These are phyloP conservation scores for Muscicapa comitata DNA, from an alignment of 2,797 vertebrate species.

Conservation along the genomic window DNA sequence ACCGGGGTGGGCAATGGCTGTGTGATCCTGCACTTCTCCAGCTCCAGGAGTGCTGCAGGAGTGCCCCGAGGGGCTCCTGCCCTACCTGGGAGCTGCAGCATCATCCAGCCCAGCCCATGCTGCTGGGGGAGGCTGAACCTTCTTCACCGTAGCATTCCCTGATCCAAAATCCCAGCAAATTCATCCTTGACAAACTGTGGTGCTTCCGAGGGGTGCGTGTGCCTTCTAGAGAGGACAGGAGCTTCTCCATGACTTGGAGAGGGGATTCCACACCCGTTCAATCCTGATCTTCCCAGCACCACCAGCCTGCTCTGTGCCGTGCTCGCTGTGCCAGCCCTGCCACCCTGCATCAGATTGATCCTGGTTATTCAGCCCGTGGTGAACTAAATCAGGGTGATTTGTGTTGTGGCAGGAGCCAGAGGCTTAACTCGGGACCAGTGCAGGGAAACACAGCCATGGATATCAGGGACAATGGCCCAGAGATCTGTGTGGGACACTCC, in stretches of 20 bases:
- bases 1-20: fast-evolving
- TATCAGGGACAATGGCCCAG: background rate
- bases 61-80: background rate
- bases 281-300: fast-evolving
- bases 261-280: fast-evolving
- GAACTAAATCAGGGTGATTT: background rate
- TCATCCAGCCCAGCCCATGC: background rate
- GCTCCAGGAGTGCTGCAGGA: background rate
- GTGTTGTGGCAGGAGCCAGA: background rate
- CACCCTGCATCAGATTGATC: background rate
- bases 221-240: fast-evolving
- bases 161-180: background rate
- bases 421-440: fast-evolving
- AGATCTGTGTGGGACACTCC: background rate
- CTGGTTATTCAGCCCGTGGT: background rate
- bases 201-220: fast-evolving
- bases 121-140: background rate
- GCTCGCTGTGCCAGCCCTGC: fast-evolving
- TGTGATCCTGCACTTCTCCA: background rate
- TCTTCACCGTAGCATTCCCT: fast-evolving
- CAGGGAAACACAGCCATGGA: background rate
- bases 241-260: fast-evolving
- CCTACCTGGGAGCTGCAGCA: background rate
- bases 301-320: background rate
- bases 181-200: fast-evolving